Evolutionary conservation across 2,888 invertebrate genomes (phyloP).

Genomic region (Ormia ochracea): DNA sequence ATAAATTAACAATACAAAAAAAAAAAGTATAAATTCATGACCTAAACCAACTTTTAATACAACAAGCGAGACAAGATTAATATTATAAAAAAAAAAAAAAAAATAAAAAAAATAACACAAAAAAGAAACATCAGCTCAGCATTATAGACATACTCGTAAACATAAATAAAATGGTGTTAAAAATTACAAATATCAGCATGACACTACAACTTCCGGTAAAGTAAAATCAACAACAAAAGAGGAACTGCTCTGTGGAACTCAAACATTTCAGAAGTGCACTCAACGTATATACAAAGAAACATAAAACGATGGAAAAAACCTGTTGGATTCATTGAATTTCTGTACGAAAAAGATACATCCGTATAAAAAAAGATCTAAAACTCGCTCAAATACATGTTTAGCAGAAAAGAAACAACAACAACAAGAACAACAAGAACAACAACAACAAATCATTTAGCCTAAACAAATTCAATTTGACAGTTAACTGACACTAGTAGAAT

Average conservation of each 20-base stretch:
- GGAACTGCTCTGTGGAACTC: conserved; percentile 19
- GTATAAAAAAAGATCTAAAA: conserved; percentile 21
- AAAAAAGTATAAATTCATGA: conserved; percentile 68
- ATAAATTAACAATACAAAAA: conserved; percentile 66
- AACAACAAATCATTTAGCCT: conserved; percentile 63
- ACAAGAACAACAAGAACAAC: background rate
- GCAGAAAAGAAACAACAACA: background rate
- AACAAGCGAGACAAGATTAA: conserved; percentile 24
- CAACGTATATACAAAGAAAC: conserved; percentile 36
- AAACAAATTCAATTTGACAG: conserved; percentile 76
- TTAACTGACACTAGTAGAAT: conserved; percentile 66
- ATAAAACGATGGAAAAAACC: conserved; percentile 22
- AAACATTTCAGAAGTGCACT: conserved; percentile 53
- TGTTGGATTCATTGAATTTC: conserved; percentile 49
- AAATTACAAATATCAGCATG: conserved; percentile 74
- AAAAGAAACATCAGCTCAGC: conserved; percentile 64
- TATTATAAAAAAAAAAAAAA: conserved; percentile 16
- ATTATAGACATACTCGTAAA: conserved; percentile 49
- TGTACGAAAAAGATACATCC: background rate
- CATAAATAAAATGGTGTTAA: conserved; percentile 67
- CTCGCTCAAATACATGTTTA: background rate
- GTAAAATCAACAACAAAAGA: conserved; percentile 18
- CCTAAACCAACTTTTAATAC: conserved; percentile 71
- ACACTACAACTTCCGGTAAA: conserved; percentile 74
- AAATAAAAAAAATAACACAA: too few species aligned